These are phyloP conservation scores for Erythrolamprus reginae DNA, from an alignment of 2,113 vertebrate genomes.

Conservation along the genomic window DNA sequence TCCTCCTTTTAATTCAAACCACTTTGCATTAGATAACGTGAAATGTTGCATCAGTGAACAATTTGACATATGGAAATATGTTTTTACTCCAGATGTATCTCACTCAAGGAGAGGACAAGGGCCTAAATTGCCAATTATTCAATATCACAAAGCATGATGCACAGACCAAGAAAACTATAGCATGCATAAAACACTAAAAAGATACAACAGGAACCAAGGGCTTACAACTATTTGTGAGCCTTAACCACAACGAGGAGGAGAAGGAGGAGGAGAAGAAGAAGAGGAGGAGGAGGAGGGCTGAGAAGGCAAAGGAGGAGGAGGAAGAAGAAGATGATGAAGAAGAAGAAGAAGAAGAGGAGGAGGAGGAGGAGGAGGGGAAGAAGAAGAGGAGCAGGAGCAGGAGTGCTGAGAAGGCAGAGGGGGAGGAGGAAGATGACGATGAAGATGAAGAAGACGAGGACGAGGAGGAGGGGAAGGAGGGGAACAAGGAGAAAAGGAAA, in stretches of 20 bases:
- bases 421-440: no score
- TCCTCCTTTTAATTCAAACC: slow-evolving; percentile 70
- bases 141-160: slow-evolving; percentile 40
- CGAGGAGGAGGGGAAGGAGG: no score
- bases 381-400: no score
- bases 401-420: no score
- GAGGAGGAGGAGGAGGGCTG: no score
- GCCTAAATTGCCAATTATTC: slow-evolving; percentile 50
- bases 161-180: slow-evolving; percentile 38
- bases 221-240: slow-evolving; percentile 6
- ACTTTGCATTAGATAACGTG: slow-evolving; percentile 66
- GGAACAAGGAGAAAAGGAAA: no score
- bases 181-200: slow-evolving; percentile 29
- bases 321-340: no score
- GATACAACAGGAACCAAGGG: slow-evolving; percentile 27
- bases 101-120: slow-evolving; percentile 56
- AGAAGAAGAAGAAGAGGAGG: no score
- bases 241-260: not conserved
- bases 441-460: no score
- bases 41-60: slow-evolving; percentile 64
- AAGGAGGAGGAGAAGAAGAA: no score
- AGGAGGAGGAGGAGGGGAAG: no score
- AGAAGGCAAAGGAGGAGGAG: no score
- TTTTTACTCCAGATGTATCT: slow-evolving; percentile 46
- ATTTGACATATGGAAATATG: slow-evolving; percentile 59